These are phyloP conservation scores for Corythucha ciliata DNA, from an alignment of 2,888 invertebrate genomes.

Conservation along the genomic window DNA sequence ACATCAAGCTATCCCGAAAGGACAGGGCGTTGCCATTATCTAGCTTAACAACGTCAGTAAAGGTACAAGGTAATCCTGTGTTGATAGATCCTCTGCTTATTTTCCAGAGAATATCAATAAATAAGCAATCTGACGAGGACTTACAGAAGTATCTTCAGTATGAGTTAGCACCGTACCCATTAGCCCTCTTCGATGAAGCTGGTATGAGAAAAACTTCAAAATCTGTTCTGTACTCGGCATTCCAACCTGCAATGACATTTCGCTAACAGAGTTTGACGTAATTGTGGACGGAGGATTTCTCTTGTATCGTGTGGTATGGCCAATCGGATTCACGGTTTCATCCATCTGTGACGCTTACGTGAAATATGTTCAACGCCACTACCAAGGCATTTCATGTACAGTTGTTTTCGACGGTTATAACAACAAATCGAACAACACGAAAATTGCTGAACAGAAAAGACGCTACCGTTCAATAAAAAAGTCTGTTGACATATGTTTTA, in stretches of 20 bases:
- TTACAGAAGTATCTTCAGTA: constrained; percentile 30
- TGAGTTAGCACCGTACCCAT: constrained; percentile 29
- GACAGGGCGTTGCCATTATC: background rate
- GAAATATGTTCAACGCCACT: too few relatives aligned
- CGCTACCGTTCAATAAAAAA: too few relatives aligned
- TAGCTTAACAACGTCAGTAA: too few relatives aligned
- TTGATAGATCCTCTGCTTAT: constrained; percentile 32
- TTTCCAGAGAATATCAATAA: constrained; percentile 33
- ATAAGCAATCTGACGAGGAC: constrained; percentile 27
- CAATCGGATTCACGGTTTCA: too few relatives aligned
- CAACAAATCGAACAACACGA: constrained; percentile 14
- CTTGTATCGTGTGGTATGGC: background rate
- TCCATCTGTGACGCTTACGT: too few relatives aligned
- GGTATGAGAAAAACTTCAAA: constrained; percentile 18
- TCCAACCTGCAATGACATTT: too few relatives aligned
- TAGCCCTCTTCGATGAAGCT: background rate
- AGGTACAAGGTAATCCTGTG: too few relatives aligned
- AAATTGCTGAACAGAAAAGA: constrained; percentile 17
- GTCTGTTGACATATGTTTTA: too few relatives aligned
- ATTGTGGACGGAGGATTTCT: background rate
- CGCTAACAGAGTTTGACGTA: too few relatives aligned
- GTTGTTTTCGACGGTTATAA: constrained; percentile 19
- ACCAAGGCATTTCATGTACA: constrained; percentile 18
- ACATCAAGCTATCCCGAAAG: background rate
- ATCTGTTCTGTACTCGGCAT: constrained; percentile 23